Percentiles rank a stretch among this genome's conserved stretches.
These are phyloP conservation scores for Melanocharis versteri DNA, from an alignment of 2,113 vertebrate species.

Conservation along the genomic window DNA sequence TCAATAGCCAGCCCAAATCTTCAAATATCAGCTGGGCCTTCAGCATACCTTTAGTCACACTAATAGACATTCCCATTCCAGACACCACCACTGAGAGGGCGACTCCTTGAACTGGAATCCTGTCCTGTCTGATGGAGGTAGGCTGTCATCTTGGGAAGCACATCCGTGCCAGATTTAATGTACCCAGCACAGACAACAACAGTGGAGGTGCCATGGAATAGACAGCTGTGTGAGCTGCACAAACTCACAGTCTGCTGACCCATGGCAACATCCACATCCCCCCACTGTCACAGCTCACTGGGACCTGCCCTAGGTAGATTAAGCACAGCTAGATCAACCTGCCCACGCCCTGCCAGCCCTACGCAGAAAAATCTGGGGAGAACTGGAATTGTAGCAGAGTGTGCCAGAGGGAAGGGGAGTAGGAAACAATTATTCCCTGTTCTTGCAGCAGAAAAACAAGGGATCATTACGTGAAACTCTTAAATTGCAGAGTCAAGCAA, in stretches of 20 bases:
- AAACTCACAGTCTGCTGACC: not conserved
- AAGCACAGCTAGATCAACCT: not conserved
- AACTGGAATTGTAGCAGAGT: not conserved
- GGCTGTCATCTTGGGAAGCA: not conserved
- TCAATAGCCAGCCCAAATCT: not conserved
- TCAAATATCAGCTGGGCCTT: not conserved
- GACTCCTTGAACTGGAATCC: not conserved
- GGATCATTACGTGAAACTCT: not conserved
- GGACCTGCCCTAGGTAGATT: not conserved
- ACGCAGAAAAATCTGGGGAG: not conserved
- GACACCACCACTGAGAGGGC: not conserved
- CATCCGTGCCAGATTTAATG: not conserved
- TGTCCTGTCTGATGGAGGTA: not conserved
- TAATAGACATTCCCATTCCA: not conserved
- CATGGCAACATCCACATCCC: not conserved
- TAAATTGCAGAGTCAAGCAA: not conserved
- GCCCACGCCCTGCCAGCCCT: not conserved
- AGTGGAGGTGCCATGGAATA: not conserved
- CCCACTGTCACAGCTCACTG: not conserved
- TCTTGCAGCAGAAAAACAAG: not conserved
- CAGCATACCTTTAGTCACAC: not conserved
- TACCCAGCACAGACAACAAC: not conserved
- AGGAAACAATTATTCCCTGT: not conserved
- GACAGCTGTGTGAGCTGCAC: not conserved
- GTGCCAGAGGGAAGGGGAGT: not conserved